Conservation (phyloP, 2,113 vertebrate genomes). For the Pluvianellus socialis region DNA sequence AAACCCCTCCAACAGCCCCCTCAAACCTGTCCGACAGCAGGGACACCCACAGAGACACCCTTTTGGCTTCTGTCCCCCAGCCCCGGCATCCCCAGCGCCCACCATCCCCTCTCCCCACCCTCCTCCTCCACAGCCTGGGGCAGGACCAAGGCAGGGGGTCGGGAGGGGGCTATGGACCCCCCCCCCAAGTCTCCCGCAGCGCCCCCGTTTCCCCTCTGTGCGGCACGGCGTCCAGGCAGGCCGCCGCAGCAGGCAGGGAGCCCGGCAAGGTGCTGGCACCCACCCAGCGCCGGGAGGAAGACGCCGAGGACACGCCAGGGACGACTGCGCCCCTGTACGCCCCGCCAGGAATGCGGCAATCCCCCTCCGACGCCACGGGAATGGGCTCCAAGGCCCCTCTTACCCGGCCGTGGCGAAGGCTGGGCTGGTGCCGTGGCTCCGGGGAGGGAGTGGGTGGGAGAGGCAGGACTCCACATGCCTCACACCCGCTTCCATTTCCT, state of each 20-base stretch:
- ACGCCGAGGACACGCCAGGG: rapidly evolving
- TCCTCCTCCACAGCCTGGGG: background rate
- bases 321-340: background rate
- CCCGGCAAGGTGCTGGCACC: background rate
- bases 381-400: background rate
- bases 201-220: rapidly evolving
- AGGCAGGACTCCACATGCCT: background rate
- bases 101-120: background rate
- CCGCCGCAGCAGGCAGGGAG: background rate
- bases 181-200: rapidly evolving
- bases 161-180: rapidly evolving
- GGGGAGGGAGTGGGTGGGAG: background rate
- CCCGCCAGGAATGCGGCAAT: background rate
- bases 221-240: background rate
- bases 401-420: background rate
- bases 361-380: background rate
- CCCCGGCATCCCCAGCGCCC: background rate
- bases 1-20: background rate
- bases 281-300: background rate
- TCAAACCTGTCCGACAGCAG: background rate
- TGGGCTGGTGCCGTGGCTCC: too few relatives aligned
- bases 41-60: background rate
- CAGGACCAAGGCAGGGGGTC: too few relatives aligned
- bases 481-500: rapidly evolving
- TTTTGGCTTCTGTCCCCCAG: background rate